Evolutionary conservation across 2,797 vertebrate species (phyloP).

Genomic region (Sebastes vulpes): DNA sequence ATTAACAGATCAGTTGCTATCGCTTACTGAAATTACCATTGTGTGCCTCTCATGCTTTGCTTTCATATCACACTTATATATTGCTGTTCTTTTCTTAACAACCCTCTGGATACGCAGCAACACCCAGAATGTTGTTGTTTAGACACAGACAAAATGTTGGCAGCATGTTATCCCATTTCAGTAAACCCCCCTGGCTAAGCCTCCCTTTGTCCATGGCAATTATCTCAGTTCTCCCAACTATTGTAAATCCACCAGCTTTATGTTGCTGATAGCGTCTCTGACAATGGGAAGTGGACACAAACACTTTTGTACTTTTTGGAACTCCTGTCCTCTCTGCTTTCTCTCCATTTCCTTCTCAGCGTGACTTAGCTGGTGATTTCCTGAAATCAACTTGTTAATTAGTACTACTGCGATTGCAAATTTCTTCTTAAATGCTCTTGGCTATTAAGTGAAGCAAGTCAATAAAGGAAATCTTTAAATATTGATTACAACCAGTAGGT

Average conservation of each 20-base stretch:
- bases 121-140: neutral
- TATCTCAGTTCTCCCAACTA: conserved; percentile 28
- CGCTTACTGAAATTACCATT: neutral
- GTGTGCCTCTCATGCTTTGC: neutral
- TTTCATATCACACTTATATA: neutral
- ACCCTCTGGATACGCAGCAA: neutral
- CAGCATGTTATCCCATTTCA: conserved; percentile 20
- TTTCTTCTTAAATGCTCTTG: conserved; percentile 4
- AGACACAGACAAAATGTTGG: conserved; percentile 5
- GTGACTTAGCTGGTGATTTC: conserved; percentile 10
- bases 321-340: neutral
- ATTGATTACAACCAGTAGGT: conserved; percentile 6
- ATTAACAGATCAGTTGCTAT: neutral
- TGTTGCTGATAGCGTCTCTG: conserved; percentile 32
- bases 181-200: conserved; percentile 27
- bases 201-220: conserved; percentile 19
- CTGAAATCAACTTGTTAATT: conserved; percentile 42
- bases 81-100: neutral
- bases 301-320: neutral
- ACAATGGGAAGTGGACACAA: conserved; percentile 24
- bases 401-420: conserved; percentile 6
- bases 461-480: conserved; percentile 51
- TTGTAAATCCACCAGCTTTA: conserved; percentile 48
- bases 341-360: neutral
- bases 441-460: conserved; percentile 7